Conservation (phyloP, 2,797 vertebrate genomes). For the Esox masquinongy region DNA sequence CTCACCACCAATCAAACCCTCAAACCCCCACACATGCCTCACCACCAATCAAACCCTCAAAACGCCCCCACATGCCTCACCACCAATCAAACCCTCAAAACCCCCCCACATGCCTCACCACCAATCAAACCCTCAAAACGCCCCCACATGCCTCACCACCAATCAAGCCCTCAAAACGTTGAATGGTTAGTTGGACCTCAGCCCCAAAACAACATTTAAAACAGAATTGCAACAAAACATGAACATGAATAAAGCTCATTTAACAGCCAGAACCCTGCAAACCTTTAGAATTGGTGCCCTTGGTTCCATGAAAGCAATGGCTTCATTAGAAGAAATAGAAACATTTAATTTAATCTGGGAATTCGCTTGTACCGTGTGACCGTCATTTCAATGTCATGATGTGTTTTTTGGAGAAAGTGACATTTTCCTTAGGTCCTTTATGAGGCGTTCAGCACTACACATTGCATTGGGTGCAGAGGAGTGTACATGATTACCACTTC, state of each 20-base stretch:
- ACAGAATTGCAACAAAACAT: too few species aligned
- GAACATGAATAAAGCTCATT: conserved; percentile 22
- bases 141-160: conserved; percentile 7
- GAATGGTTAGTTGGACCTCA: too few species aligned
- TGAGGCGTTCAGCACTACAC: conserved; percentile 15
- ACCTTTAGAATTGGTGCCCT: conserved; percentile 3
- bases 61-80: conserved; percentile 15
- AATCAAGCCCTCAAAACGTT: too few species aligned
- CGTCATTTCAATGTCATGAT: conserved; percentile 9
- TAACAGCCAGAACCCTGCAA: background rate
- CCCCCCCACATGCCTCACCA: conserved; percentile 6
- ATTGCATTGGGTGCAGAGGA: conserved; percentile 11
- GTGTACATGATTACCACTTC: conserved; percentile 31
- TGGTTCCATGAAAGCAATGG: background rate
- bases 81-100: background rate
- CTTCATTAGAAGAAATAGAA: background rate
- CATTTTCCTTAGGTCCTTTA: conserved; percentile 21
- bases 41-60: conserved; percentile 39
- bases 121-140: conserved; percentile 33
- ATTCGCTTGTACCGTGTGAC: conserved; percentile 13
- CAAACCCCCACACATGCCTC: too few species aligned
- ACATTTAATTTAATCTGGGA: conserved; percentile 14
- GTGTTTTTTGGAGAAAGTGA: conserved; percentile 25
- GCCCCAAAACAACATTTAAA: too few species aligned
- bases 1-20: background rate